phyloP scores from a whole-genome alignment of 1,140 invertebrate genomes.

The Popillia japonica region DNA sequence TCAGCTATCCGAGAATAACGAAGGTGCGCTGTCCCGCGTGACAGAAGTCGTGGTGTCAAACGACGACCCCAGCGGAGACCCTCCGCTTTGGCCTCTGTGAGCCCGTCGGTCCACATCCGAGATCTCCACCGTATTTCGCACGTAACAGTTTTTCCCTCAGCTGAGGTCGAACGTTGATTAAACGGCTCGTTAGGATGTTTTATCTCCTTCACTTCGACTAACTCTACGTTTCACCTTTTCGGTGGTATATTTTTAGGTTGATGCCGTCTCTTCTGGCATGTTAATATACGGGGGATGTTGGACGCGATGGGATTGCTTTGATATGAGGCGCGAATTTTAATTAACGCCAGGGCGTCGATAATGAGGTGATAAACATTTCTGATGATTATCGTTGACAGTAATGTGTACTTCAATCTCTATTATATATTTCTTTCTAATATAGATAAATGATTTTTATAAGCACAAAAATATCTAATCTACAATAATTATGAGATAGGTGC shows the following conservation, averaged over 20 bases:
- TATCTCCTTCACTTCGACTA: slow-evolving; percentile 1
- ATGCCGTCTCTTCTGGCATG: not conserved
- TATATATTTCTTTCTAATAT: too few species aligned
- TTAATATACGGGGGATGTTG: not conserved
- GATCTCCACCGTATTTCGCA: slow-evolving; percentile 28
- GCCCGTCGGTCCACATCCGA: not conserved
- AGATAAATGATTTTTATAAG: too few species aligned
- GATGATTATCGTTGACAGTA: too few species aligned
- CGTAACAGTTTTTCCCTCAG: slow-evolving; percentile 26
- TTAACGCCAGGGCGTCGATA: not conserved
- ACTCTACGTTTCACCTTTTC: not conserved
- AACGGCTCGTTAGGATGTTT: slow-evolving; percentile 23
- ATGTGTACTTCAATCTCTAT: too few species aligned
- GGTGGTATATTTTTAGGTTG: slow-evolving; percentile 16
- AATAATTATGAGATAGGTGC: too few species aligned
- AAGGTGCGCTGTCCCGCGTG: slow-evolving; percentile 18
- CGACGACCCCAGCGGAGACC: not conserved
- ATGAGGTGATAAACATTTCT: not conserved
- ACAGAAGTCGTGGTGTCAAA: slow-evolving; percentile 25
- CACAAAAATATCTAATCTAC: too few species aligned
- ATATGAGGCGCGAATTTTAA: not conserved
- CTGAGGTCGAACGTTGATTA: slow-evolving; percentile 26
- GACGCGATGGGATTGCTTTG: not conserved
- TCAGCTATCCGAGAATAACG: slow-evolving; percentile 16
- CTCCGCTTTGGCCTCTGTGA: not conserved